Conservation (phyloP, 2,797 vertebrate species). For the Kryptolebias ocellatus region DNA sequence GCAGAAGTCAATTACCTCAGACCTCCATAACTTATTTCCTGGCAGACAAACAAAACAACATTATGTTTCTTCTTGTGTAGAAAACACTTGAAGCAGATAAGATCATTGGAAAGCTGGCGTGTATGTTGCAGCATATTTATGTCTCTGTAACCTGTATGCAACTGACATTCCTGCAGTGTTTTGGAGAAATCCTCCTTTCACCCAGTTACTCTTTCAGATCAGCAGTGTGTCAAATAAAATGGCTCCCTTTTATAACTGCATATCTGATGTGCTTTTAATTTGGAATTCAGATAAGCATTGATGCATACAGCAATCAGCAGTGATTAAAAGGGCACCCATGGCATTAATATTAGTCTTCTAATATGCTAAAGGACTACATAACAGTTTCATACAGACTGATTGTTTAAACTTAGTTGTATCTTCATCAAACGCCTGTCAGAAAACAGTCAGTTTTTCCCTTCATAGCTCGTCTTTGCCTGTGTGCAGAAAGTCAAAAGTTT, state of each 20-base stretch:
- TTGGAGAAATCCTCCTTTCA: conserved; percentile 15
- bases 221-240: conserved; percentile 33
- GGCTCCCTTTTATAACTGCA: conserved; percentile 22
- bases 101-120: conserved; percentile 24
- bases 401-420: conserved; percentile 1
- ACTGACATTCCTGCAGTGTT: conserved; percentile 44
- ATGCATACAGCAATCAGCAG: conserved; percentile 34
- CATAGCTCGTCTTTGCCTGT: neutral
- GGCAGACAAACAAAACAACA: too few relatives aligned
- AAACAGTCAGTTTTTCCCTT: neutral
- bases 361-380: conserved; percentile 15
- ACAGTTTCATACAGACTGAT: conserved; percentile 22
- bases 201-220: conserved; percentile 41
- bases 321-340: conserved; percentile 31
- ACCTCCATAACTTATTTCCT: too few relatives aligned
- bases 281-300: conserved; percentile 39
- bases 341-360: conserved; percentile 30
- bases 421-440: conserved; percentile 3
- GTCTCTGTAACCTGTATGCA: conserved; percentile 19
- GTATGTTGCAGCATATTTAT: conserved; percentile 27
- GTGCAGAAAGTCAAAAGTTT: neutral
- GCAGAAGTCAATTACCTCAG: too few relatives aligned
- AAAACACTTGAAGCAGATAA: conserved; percentile 8
- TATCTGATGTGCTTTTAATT: conserved; percentile 47
- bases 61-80: neutral